These are phyloP conservation scores for Pteropus rufus DNA, from an alignment of 2,797 vertebrate genomes.

Conservation along the genomic window DNA sequence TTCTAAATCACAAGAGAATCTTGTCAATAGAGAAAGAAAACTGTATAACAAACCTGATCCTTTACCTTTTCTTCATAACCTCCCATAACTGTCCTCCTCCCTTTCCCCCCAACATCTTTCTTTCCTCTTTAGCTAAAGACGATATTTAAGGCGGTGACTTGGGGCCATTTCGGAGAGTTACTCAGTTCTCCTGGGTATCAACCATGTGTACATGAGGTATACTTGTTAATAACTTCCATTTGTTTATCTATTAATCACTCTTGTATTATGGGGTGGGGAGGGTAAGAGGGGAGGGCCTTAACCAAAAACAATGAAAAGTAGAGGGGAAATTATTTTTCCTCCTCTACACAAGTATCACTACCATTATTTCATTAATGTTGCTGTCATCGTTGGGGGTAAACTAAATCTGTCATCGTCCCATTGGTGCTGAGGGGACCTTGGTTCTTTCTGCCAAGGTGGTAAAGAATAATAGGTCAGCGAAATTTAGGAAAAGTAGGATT, in stretches of 20 bases:
- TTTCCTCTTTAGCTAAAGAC: background rate
- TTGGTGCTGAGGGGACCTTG: too few species aligned
- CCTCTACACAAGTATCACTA: background rate
- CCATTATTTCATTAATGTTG: background rate
- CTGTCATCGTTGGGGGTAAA: too few species aligned
- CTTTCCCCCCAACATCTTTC: background rate
- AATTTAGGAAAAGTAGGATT: too few species aligned
- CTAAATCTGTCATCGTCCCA: too few species aligned
- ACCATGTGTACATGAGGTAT: background rate
- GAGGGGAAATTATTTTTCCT: background rate
- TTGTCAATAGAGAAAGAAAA: background rate
- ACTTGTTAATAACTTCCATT: background rate
- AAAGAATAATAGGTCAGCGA: too few species aligned
- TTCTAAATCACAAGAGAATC: background rate
- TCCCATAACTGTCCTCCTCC: background rate
- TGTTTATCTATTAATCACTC: background rate
- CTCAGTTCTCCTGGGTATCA: background rate
- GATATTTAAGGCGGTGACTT: background rate
- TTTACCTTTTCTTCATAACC: background rate
- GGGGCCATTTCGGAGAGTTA: background rate
- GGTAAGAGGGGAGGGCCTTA: background rate
- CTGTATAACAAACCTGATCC: background rate
- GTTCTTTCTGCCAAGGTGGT: too few species aligned
- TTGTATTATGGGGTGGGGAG: background rate
- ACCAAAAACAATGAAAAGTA: background rate